These are phyloP conservation scores for Pantherophis vulpinus DNA, from an alignment of 2,797 vertebrate species.

Conservation along the genomic window DNA sequence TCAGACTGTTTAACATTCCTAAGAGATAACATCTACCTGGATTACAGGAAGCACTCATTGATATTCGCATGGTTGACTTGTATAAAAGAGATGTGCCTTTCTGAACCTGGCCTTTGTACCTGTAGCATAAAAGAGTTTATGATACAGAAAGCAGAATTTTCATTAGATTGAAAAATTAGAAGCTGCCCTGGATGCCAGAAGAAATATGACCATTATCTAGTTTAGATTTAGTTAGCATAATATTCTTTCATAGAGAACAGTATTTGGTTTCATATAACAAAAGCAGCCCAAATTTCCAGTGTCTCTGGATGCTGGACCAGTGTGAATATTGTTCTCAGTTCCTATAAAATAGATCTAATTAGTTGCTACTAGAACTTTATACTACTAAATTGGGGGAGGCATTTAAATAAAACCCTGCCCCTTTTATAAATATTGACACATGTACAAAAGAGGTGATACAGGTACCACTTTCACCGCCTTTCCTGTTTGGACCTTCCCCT, in stretches of 20 bases:
- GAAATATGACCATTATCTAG: not conserved
- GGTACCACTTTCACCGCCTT: not conserved
- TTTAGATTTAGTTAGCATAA: not conserved
- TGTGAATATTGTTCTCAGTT: not conserved
- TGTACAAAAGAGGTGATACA: not conserved
- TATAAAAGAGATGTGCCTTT: not conserved
- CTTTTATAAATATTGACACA: not conserved
- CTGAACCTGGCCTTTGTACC: not conserved
- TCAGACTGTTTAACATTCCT: not conserved
- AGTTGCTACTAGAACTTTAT: not conserved
- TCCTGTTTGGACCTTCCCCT: not conserved
- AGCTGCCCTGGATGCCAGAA: not conserved
- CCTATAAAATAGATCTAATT: not conserved
- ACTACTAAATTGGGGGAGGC: not conserved
- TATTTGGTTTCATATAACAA: not conserved
- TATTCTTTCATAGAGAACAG: not conserved
- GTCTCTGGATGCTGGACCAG: not conserved
- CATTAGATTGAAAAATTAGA: not conserved
- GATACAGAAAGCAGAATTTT: not conserved
- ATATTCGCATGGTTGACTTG: not conserved
- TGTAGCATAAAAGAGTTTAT: not conserved
- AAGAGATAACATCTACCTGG: not conserved
- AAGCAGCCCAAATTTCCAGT: not conserved
- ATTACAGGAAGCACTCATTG: not conserved
- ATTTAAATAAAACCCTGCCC: not conserved